Evolutionary conservation across 2,113 vertebrate species (phyloP), one percentile per base, ranked within the genome.

Genomic region (Cervus canadensis): DNA sequence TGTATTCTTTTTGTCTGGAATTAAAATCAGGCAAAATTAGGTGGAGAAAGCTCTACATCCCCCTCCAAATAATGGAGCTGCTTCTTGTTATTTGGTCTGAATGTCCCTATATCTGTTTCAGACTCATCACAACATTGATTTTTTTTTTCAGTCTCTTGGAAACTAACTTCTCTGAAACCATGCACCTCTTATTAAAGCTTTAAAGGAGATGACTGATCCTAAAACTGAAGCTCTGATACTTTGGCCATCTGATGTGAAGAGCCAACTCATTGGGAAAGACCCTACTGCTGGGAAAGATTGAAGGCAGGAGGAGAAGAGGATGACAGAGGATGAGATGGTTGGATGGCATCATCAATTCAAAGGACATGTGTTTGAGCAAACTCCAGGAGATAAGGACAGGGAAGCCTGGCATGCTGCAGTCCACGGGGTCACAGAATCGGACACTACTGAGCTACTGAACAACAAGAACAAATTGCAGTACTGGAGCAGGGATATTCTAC

Each of bases 131-230:
- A 89, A 40, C 36, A 28, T 81, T 84, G 50, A 30, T 92, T 89
- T 89, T 94, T 95, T 67, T 95, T 67, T 96, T 92, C 40, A 36
- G 60, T 21, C 84, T 92, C 26, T 50, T 94, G 88, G 67, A 94
- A 95, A 86, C 54, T 81, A 94, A 60, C 17, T 43, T 95, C 21
- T 91, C 95, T 81, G 59, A 96, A 95, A 81, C 79, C 59, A 89
- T 43, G 52, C 19, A 67, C 64, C n/a, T 48, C 83, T 97, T 78
- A 94, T 82, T 89, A 91, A 59, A 92, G 52, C 43, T 48, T 96
- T 79, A 93, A 96, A 79, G 87, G 45, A 36, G 30, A 88, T 74
- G 9, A 88, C 50, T 95, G 50, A 79, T 62, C 60, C 62, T 67
- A 67, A 67, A 67, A 67, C 33, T 67, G 64, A 67, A 36, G 64